phyloP scores from a whole-genome alignment of 2,797 vertebrate species.

The Tiaroga cobitis region DNA sequence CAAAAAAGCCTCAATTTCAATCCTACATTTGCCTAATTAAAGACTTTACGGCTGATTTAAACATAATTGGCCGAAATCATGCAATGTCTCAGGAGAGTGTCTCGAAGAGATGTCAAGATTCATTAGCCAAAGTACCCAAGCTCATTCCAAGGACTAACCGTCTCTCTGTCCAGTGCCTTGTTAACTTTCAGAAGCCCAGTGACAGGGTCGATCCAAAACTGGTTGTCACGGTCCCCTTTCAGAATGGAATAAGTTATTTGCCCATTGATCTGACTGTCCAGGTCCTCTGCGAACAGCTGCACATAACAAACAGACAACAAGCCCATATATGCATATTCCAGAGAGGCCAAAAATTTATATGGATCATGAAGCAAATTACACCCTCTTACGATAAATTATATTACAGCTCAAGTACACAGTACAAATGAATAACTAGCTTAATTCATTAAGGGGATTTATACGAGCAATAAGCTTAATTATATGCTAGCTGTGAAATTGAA shows the following conservation, averaged over 20 bases:
- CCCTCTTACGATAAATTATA: conserved; percentile 2
- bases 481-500: conserved; percentile 45
- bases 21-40: conserved; percentile 22
- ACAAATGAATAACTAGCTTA: conserved; percentile 11
- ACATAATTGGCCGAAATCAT: conserved; percentile 50
- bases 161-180: conserved; percentile 92
- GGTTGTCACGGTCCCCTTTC: conserved; percentile 91
- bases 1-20: conserved; percentile 33
- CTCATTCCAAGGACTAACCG: conserved; percentile 76
- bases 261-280: conserved; percentile 92
- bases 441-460: conserved; percentile 46
- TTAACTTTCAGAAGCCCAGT: conserved; percentile 93
- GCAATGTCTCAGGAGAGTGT: conserved; percentile 16
- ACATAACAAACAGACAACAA: conserved; percentile 37
- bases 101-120: conserved; percentile 46
- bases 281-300: conserved; percentile 92
- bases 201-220: conserved; percentile 91
- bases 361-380: conserved; percentile 25
- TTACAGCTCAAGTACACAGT: conserved; percentile 29
- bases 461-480: conserved; percentile 40
- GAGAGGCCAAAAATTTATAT: conserved; percentile 5
- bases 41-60: conserved; percentile 42
- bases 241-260: conserved; percentile 89
- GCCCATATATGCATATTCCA: neutral
- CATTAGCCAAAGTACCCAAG: conserved; percentile 49